Percentiles rank a stretch among this genome's conserved stretches.
These are phyloP conservation scores for Catonia carolina DNA, from an alignment of 2,888 invertebrate species.

Conservation along the genomic window DNA sequence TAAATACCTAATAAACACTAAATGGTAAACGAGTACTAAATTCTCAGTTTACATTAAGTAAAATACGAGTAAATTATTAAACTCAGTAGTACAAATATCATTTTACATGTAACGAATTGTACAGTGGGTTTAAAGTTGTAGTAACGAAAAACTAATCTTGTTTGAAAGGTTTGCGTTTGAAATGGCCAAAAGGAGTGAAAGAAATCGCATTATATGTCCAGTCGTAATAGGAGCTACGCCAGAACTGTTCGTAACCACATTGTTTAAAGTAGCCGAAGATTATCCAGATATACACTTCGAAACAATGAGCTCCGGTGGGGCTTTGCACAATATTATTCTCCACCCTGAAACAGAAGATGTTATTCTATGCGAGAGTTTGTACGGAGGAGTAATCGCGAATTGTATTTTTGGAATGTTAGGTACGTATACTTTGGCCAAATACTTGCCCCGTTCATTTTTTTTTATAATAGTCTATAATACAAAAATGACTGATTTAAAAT, in stretches of 20 bases:
- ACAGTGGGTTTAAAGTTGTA: too few relatives aligned
- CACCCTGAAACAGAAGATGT: background rate
- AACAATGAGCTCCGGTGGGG: constrained; percentile 33
- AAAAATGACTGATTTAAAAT: too few relatives aligned
- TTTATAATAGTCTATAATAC: too few relatives aligned
- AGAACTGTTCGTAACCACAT: constrained; percentile 28
- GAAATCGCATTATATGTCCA: constrained; percentile 40
- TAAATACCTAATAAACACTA: too few relatives aligned
- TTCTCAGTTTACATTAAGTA: too few relatives aligned
- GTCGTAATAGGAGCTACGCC: background rate
- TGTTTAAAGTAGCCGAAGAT: constrained; percentile 35
- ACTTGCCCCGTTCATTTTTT: too few relatives aligned
- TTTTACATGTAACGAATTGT: too few relatives aligned
- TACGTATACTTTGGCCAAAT: background rate
- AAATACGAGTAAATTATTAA: too few relatives aligned
- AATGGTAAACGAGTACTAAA: too few relatives aligned
- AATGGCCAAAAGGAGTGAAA: constrained; percentile 48
- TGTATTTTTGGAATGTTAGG: constrained; percentile 12
- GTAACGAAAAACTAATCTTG: too few relatives aligned
- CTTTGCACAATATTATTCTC: constrained; percentile 30
- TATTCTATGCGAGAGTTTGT: background rate
- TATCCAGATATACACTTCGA: constrained; percentile 38
- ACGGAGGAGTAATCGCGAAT: background rate
- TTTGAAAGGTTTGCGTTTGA: constrained; percentile 54
- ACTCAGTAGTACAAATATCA: too few relatives aligned